Evolutionary conservation across 2,888 invertebrate species (phyloP).

Genomic region (Pandemis cinnamomeana): DNA sequence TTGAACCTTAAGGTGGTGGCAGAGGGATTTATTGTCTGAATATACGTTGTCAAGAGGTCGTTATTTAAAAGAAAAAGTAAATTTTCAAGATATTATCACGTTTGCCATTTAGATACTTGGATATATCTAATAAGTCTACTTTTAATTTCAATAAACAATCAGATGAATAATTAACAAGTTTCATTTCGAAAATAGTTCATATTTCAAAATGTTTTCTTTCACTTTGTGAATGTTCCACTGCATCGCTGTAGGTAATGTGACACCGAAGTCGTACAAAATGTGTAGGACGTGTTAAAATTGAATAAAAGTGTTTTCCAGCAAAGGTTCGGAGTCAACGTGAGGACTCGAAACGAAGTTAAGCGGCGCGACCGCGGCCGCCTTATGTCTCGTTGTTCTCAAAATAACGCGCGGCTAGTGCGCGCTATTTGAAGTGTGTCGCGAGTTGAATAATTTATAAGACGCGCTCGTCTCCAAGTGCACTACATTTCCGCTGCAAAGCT

Average conservation of each 20-base stretch:
- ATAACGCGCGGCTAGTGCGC: constrained; percentile 73
- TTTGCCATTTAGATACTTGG: no score
- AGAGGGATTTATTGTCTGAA: no score
- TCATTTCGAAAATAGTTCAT: background rate
- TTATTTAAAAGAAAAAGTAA: no score
- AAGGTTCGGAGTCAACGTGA: constrained; percentile 28
- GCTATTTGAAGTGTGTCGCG: constrained; percentile 81
- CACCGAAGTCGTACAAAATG: constrained; percentile 19
- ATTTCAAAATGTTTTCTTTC: background rate
- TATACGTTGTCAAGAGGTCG: no score
- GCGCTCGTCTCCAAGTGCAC: constrained; percentile 73
- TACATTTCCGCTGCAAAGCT: constrained; percentile 74
- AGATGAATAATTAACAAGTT: background rate
- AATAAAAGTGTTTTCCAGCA: constrained; percentile 25
- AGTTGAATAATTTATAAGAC: constrained; percentile 83
- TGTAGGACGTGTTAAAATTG: constrained; percentile 29
- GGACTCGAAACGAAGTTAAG: constrained; percentile 54
- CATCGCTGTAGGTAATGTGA: constrained; percentile 2
- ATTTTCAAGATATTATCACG: no score
- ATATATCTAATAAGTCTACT: no score
- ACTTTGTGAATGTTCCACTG: background rate
- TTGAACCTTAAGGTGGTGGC: no score
- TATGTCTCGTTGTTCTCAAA: constrained; percentile 67
- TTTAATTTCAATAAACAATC: background rate
- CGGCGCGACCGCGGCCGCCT: constrained; percentile 49